Base-by-base conservation (phyloP, 2,888 invertebrate genomes). In the Anoncus sp. region DNA sequence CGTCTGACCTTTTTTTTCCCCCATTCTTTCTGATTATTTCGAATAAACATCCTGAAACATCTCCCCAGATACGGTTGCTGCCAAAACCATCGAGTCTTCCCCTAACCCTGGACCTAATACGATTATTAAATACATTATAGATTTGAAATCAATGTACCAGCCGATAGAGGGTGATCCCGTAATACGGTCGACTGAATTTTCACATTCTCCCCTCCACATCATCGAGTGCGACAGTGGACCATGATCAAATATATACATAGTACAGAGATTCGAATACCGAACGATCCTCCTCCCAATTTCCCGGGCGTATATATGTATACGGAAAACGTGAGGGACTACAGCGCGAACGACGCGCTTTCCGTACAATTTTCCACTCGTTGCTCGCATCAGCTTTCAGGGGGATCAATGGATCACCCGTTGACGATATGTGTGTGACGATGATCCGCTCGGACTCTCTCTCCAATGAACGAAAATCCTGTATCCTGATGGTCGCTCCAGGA, bases 331-430 rank as follows among this genome's bases (percentile, higher is more conserved):
- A n/a, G n/a, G n/a, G n/a, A n/a, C 18, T 24, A 49, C 43, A 60
- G 74, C 51, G 43, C n/a, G n/a, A n/a, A n/a, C n/a, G n/a, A n/a
- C n/a, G n/a, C 40, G 79, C 67, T 82, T 84, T 83, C 80, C 82
- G 80, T 80, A 83, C 84, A 85, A 86, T 86, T 86, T 86, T 86
- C 85, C 85, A 84, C 82, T 82, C 84, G 83, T 75, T 82, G 81
- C 53, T 74, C 79, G 77, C 75, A n/a, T n/a, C n/a, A 80, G 80
- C 80, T 83, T 79, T 82, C 72, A n/a, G n/a, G 71, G 65, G 78
- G 75, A 77, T 77, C 67, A 72, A 77, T 75, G 75, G 75, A 80
- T 77, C 72, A 72, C 24, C 24, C 43, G 49, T 24, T 45, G 55
- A 57, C 45, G 62, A 60, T 69, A 67, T 38, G 40, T 70, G 63